These are phyloP conservation scores for Julus scandinavius DNA, from an alignment of 2,888 invertebrate species.

Conservation along the genomic window DNA sequence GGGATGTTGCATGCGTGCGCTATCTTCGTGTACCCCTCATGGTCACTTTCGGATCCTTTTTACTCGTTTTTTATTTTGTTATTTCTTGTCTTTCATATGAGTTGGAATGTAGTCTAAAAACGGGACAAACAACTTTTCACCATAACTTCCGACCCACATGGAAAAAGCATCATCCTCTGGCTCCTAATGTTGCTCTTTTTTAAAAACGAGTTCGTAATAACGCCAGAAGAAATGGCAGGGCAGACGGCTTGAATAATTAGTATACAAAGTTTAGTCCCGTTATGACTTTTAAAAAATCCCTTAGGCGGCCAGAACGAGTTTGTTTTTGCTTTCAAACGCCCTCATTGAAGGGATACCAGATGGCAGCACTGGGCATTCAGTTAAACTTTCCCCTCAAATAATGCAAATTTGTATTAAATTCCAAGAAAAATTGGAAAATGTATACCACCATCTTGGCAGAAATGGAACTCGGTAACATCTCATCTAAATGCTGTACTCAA, in stretches of 20 bases:
- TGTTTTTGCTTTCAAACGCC: background rate
- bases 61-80: background rate
- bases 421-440: too few relatives aligned
- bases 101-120: constrained; percentile 30
- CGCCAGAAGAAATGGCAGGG: background rate
- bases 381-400: background rate
- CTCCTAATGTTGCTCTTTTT: background rate
- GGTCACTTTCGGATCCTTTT: constrained; percentile 28
- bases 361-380: background rate
- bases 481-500: too few relatives aligned
- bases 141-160: constrained; percentile 35
- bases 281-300: background rate
- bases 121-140: constrained; percentile 8
- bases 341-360: background rate
- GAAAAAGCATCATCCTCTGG: background rate
- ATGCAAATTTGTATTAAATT: too few relatives aligned
- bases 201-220: constrained; percentile 16
- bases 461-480: too few relatives aligned
- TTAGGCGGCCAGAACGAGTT: background rate
- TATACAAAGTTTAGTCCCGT: background rate
- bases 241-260: background rate
- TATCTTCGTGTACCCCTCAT: background rate
- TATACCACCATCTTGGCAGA: too few relatives aligned
- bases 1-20: background rate
- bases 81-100: background rate